A percentile compares a stretch with the other conserved stretches of the same genome.
Evolutionary conservation across 2,888 invertebrate species (phyloP).

Genomic region (Lucinisca nassula): DNA sequence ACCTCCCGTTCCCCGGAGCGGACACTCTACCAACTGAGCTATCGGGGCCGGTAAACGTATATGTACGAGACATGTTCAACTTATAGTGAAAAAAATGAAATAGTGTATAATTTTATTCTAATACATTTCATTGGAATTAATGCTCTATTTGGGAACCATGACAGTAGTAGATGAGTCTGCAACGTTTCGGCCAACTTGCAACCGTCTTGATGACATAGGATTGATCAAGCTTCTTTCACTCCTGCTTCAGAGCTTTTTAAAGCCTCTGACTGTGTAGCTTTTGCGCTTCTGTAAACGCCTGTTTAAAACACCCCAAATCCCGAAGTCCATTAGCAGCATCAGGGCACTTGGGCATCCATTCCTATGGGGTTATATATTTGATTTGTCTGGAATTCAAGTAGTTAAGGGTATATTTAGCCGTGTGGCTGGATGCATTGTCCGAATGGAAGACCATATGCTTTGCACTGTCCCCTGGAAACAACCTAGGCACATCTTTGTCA

Average conservation of each 20-base stretch:
- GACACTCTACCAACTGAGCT: too few species aligned
- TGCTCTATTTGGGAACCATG: too few species aligned
- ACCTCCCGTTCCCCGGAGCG: too few species aligned
- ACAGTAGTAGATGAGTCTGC: neutral
- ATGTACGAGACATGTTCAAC: too few species aligned
- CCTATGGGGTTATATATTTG: conserved; percentile 6
- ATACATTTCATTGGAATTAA: too few species aligned
- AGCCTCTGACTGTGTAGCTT: neutral
- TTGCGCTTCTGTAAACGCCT: neutral
- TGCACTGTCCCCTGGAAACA: neutral
- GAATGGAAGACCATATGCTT: conserved; percentile 22
- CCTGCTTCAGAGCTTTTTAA: neutral
- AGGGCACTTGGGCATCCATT: conserved; percentile 35
- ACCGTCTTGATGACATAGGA: neutral
- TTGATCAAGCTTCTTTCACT: conserved; percentile 7
- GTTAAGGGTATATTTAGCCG: conserved; percentile 1
- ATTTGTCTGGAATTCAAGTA: conserved; percentile 15
- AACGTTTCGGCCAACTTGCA: neutral
- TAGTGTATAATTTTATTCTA: too few species aligned
- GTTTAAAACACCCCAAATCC: conserved; percentile 28
- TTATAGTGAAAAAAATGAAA: too few species aligned
- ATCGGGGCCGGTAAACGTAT: too few species aligned
- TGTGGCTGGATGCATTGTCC: conserved; percentile 26
- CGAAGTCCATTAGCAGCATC: conserved; percentile 41
- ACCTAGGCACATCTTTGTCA: neutral